phyloP scores from a whole-genome alignment of 30 jellyfish, hydroid and myxozoan genomes.

The Cassiopea xamachana region DNA sequence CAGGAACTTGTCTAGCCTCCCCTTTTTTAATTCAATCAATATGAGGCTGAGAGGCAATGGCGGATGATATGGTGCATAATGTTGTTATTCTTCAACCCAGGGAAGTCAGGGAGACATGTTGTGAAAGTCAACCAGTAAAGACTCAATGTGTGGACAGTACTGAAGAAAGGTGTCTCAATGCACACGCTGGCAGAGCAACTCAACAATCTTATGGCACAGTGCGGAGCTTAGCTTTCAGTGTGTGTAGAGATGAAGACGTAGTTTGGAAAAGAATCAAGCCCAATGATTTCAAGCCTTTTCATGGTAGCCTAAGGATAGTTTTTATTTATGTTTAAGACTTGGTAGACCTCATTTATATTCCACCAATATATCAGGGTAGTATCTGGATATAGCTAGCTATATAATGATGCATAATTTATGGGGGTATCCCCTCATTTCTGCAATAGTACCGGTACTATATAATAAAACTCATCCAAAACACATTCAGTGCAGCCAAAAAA shows the following conservation, averaged over 20 bases:
- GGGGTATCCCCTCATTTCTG: no score
- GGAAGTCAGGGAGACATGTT: background rate
- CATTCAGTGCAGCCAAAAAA: no score
- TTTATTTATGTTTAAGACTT: background rate
- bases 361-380: no score
- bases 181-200: background rate
- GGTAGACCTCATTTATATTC: no score
- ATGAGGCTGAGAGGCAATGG: background rate
- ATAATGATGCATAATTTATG: no score
- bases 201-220: no score
- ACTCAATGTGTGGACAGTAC: background rate
- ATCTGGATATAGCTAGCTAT: no score
- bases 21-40: background rate
- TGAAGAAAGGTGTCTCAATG: background rate
- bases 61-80: background rate
- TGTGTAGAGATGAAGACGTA: background rate
- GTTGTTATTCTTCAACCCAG: background rate
- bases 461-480: no score
- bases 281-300: background rate
- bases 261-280: background rate
- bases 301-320: background rate
- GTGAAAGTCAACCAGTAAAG: background rate
- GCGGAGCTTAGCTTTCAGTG: background rate
- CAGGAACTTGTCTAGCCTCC: background rate
- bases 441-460: no score